Percentiles rank a stretch among this genome's conserved stretches.
Conservation (phyloP, 2,113 vertebrate species). For the Toxostoma redivivum region DNA sequence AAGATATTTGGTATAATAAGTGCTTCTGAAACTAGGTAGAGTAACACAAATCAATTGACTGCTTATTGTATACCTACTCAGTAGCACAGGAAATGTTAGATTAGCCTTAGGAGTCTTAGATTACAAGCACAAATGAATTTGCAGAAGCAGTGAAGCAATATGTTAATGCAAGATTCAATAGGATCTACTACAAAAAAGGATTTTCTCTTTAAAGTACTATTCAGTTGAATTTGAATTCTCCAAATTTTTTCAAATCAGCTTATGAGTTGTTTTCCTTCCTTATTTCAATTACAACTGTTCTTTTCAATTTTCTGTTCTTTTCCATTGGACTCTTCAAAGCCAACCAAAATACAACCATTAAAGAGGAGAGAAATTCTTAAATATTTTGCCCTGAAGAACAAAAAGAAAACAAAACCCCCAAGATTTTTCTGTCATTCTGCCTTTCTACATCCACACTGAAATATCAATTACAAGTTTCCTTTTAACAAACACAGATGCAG, state of each 20-base stretch:
- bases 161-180: not conserved
- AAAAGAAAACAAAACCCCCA: not conserved
- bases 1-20: not conserved
- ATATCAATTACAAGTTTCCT: not conserved
- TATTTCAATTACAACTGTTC: not conserved
- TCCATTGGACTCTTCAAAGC: not conserved
- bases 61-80: not conserved
- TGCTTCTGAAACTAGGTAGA: not conserved
- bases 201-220: not conserved
- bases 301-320: not conserved
- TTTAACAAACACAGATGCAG: not conserved
- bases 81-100: not conserved
- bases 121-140: slow-evolving; percentile 16
- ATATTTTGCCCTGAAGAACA: not conserved
- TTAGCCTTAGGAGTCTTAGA: not conserved
- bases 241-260: not conserved
- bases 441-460: not conserved
- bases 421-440: not conserved
- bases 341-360: not conserved
- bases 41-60: not conserved
- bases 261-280: not conserved
- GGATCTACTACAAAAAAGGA: not conserved
- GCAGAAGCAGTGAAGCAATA: not conserved
- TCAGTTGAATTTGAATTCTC: not conserved
- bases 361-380: not conserved